Conservation (phyloP, 2,888 invertebrate species). For the Argynnis bischoffii region DNA sequence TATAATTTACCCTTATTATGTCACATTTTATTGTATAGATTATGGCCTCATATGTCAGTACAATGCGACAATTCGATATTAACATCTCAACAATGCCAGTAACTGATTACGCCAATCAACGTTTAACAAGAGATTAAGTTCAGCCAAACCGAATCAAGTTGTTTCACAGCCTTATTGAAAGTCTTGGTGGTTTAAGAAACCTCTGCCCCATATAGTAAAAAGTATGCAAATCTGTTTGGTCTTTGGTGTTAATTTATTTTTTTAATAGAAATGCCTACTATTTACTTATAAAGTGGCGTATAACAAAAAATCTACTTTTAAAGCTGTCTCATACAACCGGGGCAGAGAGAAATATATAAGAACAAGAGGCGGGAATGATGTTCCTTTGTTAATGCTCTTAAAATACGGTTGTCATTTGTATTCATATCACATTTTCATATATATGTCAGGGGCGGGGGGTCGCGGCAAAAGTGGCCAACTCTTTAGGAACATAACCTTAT, state of each 20-base stretch:
- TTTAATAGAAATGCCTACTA: constrained; percentile 31
- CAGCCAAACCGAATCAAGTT: constrained; percentile 70
- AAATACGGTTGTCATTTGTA: constrained; percentile 51
- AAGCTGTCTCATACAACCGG: constrained; percentile 39
- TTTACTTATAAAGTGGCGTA: constrained; percentile 10
- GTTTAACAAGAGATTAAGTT: constrained; percentile 13
- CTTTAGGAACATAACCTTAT: not conserved
- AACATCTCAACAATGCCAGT: not conserved
- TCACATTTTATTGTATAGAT: not conserved
- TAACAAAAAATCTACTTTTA: constrained; percentile 26
- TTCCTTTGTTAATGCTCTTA: constrained; percentile 49
- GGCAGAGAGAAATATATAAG: constrained; percentile 60
- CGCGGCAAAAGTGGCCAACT: constrained; percentile 34
- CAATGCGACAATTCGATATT: not conserved
- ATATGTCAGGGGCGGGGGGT: constrained; percentile 47
- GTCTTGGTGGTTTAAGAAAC: constrained; percentile 67
- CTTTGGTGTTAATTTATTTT: constrained; percentile 34
- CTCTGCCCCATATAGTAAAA: constrained; percentile 51
- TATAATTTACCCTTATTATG: constrained; percentile 4
- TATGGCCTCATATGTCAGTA: not conserved
- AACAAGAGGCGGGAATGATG: constrained; percentile 64
- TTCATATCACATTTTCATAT: constrained; percentile 53
- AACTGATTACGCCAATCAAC: constrained; percentile 10
- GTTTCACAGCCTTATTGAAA: constrained; percentile 77
- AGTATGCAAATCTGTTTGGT: constrained; percentile 32